These are phyloP conservation scores for Procambarus virginalis DNA, from an alignment of 1,140 invertebrate genomes.

Conservation along the genomic window DNA sequence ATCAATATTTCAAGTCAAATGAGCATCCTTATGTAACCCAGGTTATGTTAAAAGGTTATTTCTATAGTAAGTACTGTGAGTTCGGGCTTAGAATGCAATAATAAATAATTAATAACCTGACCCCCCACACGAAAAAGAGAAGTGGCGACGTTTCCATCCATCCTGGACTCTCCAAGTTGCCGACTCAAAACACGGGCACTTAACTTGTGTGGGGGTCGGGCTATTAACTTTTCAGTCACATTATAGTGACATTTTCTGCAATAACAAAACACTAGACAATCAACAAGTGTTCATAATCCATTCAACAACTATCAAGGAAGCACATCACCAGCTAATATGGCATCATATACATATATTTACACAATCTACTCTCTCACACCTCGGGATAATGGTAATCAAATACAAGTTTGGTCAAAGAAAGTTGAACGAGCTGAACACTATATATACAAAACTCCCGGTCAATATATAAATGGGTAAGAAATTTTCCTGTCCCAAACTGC, in stretches of 20 bases:
- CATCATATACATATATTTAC: not conserved
- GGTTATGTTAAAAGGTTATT: no score
- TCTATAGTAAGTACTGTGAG: no score
- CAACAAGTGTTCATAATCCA: not conserved
- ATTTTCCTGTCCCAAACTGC: not conserved
- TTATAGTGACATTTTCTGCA: not conserved
- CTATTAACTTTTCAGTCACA: no score
- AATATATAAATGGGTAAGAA: not conserved
- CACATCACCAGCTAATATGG: not conserved
- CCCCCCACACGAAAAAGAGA: no score
- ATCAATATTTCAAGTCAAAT: no score
- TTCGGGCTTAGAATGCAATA: not conserved
- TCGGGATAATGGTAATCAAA: not conserved
- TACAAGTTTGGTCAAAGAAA: not conserved
- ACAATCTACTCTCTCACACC: not conserved
- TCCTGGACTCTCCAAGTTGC: no score
- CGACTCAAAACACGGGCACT: no score
- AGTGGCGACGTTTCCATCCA: no score
- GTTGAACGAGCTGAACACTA: not conserved
- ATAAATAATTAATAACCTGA: not conserved
- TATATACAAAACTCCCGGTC: not conserved
- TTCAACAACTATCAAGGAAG: constrained; percentile 2
- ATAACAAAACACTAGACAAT: not conserved
- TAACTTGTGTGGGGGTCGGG: no score
- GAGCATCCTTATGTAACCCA: no score